Evolutionary conservation across 1,140 invertebrate species (phyloP), one percentile per base, ranked within the genome.

Genomic region (Cecropterus lyciades): DNA sequence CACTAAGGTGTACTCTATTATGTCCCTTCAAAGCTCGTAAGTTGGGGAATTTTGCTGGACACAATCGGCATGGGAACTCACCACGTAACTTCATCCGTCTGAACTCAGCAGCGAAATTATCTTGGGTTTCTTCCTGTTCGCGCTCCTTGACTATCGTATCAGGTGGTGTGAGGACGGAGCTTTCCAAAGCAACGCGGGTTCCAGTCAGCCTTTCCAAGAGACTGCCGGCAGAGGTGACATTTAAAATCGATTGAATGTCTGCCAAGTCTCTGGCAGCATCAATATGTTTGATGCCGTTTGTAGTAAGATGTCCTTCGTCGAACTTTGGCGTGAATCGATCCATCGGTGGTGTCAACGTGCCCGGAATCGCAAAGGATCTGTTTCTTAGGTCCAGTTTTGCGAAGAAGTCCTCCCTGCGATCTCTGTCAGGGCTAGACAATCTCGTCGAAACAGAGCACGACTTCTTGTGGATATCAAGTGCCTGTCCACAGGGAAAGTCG

Each of bases 21-120:
- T 99, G 98, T 0, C 97, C 97, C 85, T 98, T 98, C 0, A 98
- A 91, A 0, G 97, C 97, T 8, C 97, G 93, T n/a, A 98, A 90
- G 82, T 98, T 98, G 0, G 97, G 96, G 74, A 98, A 98, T 1
- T 97, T 94, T 0, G 95, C 94, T 0, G 94, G 94, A 86, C 98
- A 99, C 5, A 98, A 92, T 65, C 97, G 94, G 82, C 98, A 99
- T 0, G 97, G 97, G 77, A 98, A 98, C 81, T 98, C 96, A 0
- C 97, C 96, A 48, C 96, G 95, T 14, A 97, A 77, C 79, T 98
- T 98, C 97, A 97, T 97, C 62, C 95, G 95, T 0, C 97, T 93
- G 60, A 97, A 97, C 73, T 97, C 96, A 0, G 95, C 94, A 0
- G 95, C 95, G 72, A 97, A 97, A 16, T 94, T 94, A 72, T 97